Evolutionary conservation across 2,888 invertebrate genomes (phyloP).

Genomic region (Adelphocoris suturalis): DNA sequence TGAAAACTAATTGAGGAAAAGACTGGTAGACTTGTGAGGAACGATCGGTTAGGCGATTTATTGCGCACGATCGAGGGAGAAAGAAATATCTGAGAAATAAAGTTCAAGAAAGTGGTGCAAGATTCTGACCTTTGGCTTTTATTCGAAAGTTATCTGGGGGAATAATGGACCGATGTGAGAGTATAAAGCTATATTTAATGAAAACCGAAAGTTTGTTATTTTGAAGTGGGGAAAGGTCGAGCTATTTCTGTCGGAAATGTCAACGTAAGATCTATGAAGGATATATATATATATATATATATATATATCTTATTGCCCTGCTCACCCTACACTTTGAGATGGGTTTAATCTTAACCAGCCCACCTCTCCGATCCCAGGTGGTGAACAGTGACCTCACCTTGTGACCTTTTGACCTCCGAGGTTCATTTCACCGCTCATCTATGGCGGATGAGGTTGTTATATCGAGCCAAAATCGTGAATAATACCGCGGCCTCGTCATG

Average conservation of each 20-base stretch:
- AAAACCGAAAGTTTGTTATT: no score
- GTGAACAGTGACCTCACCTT: conserved; percentile 14
- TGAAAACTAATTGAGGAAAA: no score
- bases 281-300: not conserved
- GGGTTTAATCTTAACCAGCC: not conserved
- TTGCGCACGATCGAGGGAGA: no score
- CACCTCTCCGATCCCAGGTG: not conserved
- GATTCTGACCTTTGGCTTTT: no score
- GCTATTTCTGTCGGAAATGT: not conserved
- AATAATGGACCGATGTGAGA: no score
- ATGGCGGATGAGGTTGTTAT: not conserved
- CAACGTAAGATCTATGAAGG: not conserved
- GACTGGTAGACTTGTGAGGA: no score
- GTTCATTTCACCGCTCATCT: conserved; percentile 25
- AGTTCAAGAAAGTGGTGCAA: no score
- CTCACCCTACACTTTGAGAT: not conserved
- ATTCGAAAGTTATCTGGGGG: no score
- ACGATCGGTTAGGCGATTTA: no score
- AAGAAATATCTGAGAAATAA: no score
- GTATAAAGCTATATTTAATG: no score
- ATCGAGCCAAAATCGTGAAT: not conserved
- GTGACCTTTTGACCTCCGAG: conserved; percentile 9
- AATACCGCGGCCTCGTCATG: not conserved
- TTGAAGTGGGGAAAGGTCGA: no score
- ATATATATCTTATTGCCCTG: conserved; percentile 6